Base-by-base conservation (phyloP, 1,140 invertebrate genomes). In the Micrasema longulum region DNA sequence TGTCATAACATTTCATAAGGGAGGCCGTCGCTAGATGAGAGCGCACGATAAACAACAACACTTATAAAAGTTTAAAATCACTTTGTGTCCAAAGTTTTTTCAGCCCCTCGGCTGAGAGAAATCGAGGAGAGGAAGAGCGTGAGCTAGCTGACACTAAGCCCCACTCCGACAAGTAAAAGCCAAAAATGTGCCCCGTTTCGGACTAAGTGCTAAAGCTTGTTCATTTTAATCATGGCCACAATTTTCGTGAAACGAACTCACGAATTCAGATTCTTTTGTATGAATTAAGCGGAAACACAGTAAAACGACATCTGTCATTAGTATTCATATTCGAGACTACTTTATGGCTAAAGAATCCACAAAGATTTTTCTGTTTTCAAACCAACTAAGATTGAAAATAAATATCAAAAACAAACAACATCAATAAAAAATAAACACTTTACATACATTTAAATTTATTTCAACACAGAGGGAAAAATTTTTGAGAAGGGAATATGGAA, bases 121-220 rank as follows among this genome's bases (percentile, higher is more conserved):
- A 7, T n/a, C 35, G 12, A 52, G 65, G 2, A 31, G 26, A 31
- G 7, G 26, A 7, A 7, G 7, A 7, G 26, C 7, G 2, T 31
- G 26, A 2, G 26, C 26, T 31, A 7, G 26, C 26, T 26, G 23
- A 26, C 55, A 41, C 55, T 22, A 14, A 60, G 36, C 36, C 20
- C 12, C 55, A 9, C n/a, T 23, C 6, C 22, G 67, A 60, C 45
- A 20, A 35, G 22, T n/a, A 9, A 48, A 71, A 74, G 68, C 55
- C 73, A 55, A 71, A 71, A 74, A 74, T 74, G 70, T 52, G 53
- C 68, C 20, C 50, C 12, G 20, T 45, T 57, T 50, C 31, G 43
- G 62, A 64, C 72, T 71, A 71, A 75, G 73, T 75, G 73, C 73
- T 64, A 75, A 75, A 62, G 52, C 73, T 71, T 75, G 73, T 75